Conservation (phyloP, 37 sponge, comb jelly and placozoan genomes). For the Agelas oroides region DNA sequence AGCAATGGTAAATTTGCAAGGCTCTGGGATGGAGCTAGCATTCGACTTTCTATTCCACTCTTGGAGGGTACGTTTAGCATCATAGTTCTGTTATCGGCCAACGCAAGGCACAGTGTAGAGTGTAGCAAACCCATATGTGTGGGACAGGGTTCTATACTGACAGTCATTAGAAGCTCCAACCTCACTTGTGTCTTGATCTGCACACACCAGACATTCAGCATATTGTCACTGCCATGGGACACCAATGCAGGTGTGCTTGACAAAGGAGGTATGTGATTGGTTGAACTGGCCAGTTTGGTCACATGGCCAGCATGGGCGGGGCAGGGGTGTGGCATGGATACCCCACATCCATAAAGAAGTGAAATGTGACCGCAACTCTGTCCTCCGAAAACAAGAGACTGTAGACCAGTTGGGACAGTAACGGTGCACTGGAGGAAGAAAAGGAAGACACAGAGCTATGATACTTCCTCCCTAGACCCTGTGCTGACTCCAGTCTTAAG, state of each 20-base stretch:
- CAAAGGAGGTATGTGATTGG: conserved; percentile 1
- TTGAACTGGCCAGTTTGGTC: conserved; percentile 32
- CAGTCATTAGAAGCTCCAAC: neutral
- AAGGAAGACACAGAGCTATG: too few relatives aligned
- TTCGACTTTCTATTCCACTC: neutral
- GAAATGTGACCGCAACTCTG: conserved; percentile 52
- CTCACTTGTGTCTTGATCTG: neutral
- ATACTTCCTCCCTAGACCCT: too few relatives aligned
- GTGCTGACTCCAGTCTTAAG: too few relatives aligned
- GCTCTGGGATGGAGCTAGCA: neutral
- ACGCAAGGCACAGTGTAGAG: conserved; percentile 41
- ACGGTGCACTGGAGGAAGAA: conserved; percentile 1
- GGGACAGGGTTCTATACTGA: conserved; percentile 26
- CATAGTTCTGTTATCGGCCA: conserved; percentile 8
- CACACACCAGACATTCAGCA: conserved; percentile 55
- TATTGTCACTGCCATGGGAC: conserved; percentile 54
- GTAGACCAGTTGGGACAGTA: neutral
- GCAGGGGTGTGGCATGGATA: conserved; percentile 43
- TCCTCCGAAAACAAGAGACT: conserved; percentile 57
- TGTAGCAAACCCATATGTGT: neutral
- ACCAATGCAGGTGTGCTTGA: conserved; percentile 9
- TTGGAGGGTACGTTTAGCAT: conserved; percentile 24
- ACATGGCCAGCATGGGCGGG: conserved; percentile 66
- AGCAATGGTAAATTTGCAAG: conserved; percentile 22
- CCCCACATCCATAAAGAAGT: conserved; percentile 16